Evolutionary conservation across 1,140 invertebrate genomes (phyloP), one percentile per base, ranked within the genome.

Genomic region (Vollenhovia emeryi): DNA sequence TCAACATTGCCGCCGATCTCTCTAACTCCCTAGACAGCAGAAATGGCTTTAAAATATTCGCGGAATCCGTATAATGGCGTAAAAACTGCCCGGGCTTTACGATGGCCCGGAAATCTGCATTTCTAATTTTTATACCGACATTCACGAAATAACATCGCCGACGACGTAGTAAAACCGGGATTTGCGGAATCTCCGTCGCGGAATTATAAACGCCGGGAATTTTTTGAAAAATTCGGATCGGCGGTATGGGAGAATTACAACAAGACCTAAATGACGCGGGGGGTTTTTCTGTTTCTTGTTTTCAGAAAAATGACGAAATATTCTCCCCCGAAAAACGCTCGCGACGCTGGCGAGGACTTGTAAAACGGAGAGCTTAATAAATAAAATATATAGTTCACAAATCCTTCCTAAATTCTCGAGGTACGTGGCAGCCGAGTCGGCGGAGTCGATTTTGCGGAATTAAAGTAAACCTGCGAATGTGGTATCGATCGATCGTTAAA

Each of bases 121-220:
- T 82, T 82, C 78, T 82, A 82, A 82, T 82, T 82, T 82, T 82
- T 82, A 82, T 73, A 82, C 66, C 50, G 78, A 73, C 78, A 73
- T 82, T 71, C 78, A 33, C 66, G 78, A 82, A 73, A 73, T 73
- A 71, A 73, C 78, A 73, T 82, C 27, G 50, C 24, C 52, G 24
- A 57, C 78, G 78, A 73, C 73, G 66, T 45, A 82, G 66, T 43
- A 57, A 82, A 82, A 82, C 24, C 36, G 78, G 48, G 78, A 82
- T 82, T 57, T 73, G 36, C 36, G 66, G 66, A 82, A 82, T 82
- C 66, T 73, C 36, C 66, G 27, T 82, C 24, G 24, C 27, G 24
- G 66, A 71, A 82, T 82, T 71, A 82, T 82, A 73, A 66, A 73
- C n/a, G 66, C 13, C 13, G 7, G 11, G 66, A 82, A 73, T 82